Evolutionary conservation across 2,113 vertebrate genomes (phyloP).

Genomic region (Lathamus discolor): DNA sequence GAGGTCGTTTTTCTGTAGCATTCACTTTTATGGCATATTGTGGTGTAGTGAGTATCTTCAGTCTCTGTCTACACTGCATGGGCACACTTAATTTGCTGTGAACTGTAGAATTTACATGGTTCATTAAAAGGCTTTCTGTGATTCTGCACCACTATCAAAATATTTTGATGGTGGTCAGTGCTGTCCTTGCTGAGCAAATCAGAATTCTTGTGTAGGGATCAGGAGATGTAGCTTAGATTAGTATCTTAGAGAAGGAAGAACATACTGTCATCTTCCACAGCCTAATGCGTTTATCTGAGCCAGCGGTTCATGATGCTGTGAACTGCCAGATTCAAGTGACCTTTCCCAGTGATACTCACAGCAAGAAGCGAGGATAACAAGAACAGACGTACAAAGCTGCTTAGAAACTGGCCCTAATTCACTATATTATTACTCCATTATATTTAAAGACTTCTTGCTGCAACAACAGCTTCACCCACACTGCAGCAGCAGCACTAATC

Average conservation of each 20-base stretch:
- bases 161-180: neutral
- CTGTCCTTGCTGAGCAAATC: slow-evolving; percentile 38
- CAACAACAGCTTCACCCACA: neutral
- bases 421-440: slow-evolving; percentile 31
- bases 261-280: slow-evolving; percentile 52
- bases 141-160: neutral
- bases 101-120: neutral
- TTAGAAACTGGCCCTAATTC: neutral
- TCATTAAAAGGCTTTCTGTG: neutral
- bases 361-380: slow-evolving; percentile 55
- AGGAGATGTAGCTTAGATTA: slow-evolving; percentile 39
- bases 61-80: neutral
- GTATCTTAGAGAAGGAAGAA: slow-evolving; percentile 43
- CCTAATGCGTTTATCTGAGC: slow-evolving; percentile 63
- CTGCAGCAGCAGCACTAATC: neutral
- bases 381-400: neutral
- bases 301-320: slow-evolving; percentile 56
- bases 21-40: neutral
- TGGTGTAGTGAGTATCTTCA: neutral
- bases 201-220: slow-evolving; percentile 39
- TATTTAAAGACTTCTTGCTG: slow-evolving; percentile 32
- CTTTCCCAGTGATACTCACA: slow-evolving; percentile 72
- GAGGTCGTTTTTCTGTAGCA: neutral
- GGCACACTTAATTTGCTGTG: neutral
- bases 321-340: slow-evolving; percentile 61